Evolutionary conservation across 2,888 invertebrate species (phyloP).

Genomic region (Melipona bicolor): DNA sequence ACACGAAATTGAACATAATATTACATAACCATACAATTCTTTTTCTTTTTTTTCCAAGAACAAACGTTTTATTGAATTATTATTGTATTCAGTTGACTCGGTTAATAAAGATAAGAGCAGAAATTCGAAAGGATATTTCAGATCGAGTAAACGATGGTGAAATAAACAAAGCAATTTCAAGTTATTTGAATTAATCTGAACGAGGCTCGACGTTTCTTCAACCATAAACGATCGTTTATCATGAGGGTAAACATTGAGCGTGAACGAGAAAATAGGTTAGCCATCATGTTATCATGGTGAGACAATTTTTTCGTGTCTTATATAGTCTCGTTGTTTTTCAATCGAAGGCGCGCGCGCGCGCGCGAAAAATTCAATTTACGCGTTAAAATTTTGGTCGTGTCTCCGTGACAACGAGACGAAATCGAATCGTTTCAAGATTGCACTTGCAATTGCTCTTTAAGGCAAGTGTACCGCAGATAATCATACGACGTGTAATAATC

Average conservation of each 20-base stretch:
- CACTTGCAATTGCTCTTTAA: no score
- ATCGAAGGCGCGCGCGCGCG: not conserved
- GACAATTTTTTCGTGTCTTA: not conserved
- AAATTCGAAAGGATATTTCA: not conserved
- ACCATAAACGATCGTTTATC: not conserved
- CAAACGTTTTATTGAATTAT: no score
- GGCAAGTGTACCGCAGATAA: no score
- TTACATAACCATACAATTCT: not conserved
- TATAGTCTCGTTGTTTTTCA: not conserved
- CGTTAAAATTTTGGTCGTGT: no score
- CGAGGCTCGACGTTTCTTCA: not conserved
- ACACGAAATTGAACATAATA: not conserved
- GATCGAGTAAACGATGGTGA: not conserved
- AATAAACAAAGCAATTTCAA: not conserved
- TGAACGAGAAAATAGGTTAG: conserved; percentile 3
- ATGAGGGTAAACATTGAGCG: not conserved
- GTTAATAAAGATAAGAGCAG: not conserved
- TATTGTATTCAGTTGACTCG: not conserved
- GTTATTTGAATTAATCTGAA: not conserved
- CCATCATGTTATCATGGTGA: not conserved
- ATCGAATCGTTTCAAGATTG: no score
- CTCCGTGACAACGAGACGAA: no score
- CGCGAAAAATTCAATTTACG: no score
- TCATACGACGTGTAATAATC: no score
- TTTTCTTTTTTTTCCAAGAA: no score